phyloP scores from a whole-genome alignment of 1,140 invertebrate genomes.

The Heliconius eleuchia region DNA sequence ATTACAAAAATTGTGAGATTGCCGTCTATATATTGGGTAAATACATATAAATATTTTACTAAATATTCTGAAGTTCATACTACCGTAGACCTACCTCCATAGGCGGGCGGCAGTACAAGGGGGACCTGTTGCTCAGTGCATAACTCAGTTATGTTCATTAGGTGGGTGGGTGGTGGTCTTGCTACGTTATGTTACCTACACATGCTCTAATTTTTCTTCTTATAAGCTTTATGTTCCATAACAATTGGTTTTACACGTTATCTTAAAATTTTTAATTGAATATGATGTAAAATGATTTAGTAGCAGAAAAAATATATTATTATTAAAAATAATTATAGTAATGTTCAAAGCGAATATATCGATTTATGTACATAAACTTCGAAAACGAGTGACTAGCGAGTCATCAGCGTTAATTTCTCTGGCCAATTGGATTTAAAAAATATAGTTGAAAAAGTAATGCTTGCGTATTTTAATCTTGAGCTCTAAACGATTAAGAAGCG shows the following conservation, averaged over 20 bases:
- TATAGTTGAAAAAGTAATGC: no score
- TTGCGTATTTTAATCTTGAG: no score
- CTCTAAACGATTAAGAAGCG: no score
- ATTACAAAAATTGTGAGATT: not conserved
- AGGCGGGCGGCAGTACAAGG: constrained; percentile 6
- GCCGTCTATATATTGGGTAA: not conserved
- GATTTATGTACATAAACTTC: no score
- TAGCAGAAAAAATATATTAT: no score
- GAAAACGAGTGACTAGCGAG: no score
- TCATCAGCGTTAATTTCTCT: no score
- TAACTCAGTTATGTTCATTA: constrained; percentile 34
- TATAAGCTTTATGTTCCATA: not conserved
- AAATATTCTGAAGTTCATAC: not conserved
- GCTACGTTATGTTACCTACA: not conserved
- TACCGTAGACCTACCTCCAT: not conserved
- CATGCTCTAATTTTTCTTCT: not conserved
- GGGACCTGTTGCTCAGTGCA: constrained; percentile 33
- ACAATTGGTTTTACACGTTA: not conserved
- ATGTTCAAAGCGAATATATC: no score
- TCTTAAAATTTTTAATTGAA: not conserved
- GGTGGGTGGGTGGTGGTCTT: not conserved
- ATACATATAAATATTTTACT: not conserved
- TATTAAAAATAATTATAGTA: no score
- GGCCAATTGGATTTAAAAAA: no score
- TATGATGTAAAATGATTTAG: no score